Percentiles rank a stretch among this genome's conserved stretches.
Evolutionary conservation across 1,140 invertebrate species (phyloP).

Genomic region (Vanessa tameamea): DNA sequence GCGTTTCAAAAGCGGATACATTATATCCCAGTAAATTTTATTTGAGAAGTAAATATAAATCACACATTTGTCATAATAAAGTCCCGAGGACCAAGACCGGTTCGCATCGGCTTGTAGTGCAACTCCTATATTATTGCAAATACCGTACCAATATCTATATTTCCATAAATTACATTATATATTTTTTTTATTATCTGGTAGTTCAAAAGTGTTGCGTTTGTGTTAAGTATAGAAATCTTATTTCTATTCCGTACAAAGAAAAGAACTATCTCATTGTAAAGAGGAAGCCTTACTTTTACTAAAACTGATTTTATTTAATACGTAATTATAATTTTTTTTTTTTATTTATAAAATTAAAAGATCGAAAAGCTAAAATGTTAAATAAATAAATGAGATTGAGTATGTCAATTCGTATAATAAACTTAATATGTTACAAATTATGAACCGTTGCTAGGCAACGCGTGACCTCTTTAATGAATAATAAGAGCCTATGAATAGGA

Average conservation of each 20-base stretch:
- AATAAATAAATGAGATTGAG: neutral
- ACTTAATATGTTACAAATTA: neutral
- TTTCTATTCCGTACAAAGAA: neutral
- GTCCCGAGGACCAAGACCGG: conserved; percentile 33
- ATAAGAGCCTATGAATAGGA: conserved; percentile 18
- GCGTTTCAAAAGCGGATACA: conserved; percentile 38
- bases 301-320: neutral
- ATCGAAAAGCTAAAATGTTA: neutral
- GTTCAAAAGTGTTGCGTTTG: neutral
- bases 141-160: conserved; percentile 9
- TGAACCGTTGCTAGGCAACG: neutral
- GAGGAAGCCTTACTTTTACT: neutral
- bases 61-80: conserved; percentile 46
- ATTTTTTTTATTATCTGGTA: neutral
- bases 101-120: conserved; percentile 20
- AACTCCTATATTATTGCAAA: conserved; percentile 20
- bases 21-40: conserved; percentile 36
- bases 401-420: neutral
- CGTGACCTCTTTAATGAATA: conserved; percentile 9
- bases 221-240: neutral
- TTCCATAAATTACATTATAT: neutral
- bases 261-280: neutral
- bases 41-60: conserved; percentile 46
- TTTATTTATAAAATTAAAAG: neutral
- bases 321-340: too few relatives aligned